A percentile compares a stretch with the other conserved stretches of the same genome.
Evolutionary conservation across 2,888 invertebrate genomes (phyloP).

Genomic region (Ditylenchus weischeri): DNA sequence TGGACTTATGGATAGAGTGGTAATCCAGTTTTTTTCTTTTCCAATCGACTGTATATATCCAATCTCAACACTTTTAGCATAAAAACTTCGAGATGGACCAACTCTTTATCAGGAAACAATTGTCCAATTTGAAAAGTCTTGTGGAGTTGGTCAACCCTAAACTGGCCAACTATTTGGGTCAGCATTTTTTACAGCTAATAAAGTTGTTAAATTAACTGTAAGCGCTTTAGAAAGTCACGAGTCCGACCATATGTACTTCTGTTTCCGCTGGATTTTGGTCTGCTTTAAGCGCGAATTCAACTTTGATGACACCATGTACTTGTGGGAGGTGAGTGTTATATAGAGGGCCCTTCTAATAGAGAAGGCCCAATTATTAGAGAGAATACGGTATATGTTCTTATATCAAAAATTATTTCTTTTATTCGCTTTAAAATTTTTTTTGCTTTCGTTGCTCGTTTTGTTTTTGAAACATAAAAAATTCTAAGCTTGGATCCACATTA

Average conservation of each 20-base stretch:
- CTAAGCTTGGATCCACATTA: too few species aligned
- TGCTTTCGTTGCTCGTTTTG: too few species aligned
- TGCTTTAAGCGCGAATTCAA: slow-evolving; percentile 91
- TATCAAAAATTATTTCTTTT: too few species aligned
- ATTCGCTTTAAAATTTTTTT: too few species aligned
- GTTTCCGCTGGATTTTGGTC: slow-evolving; percentile 94
- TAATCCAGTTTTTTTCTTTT: slow-evolving; percentile 57
- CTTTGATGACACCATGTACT: slow-evolving; percentile 74
- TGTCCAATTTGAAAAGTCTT: slow-evolving; percentile 78
- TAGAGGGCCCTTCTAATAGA: too few species aligned
- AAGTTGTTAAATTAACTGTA: background rate
- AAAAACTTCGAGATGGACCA: slow-evolving; percentile 95
- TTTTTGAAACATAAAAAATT: too few species aligned
- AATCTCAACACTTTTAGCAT: slow-evolving; percentile 61
- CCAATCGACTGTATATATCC: too few species aligned
- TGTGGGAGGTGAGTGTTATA: slow-evolving; percentile 53
- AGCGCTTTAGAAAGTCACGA: slow-evolving; percentile 71
- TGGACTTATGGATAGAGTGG: slow-evolving; percentile 92
- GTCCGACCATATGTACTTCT: slow-evolving; percentile 94
- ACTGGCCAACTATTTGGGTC: slow-evolving; percentile 76
- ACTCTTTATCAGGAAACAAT: slow-evolving; percentile 87
- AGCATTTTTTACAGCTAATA: background rate
- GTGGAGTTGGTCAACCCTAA: slow-evolving; percentile 78
- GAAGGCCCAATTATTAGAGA: too few species aligned
- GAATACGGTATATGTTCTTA: too few species aligned